A percentile compares a stretch with the other conserved stretches of the same genome.
Evolutionary conservation across 2,113 vertebrate species (phyloP).

Genomic region (Macaca mulatta): DNA sequence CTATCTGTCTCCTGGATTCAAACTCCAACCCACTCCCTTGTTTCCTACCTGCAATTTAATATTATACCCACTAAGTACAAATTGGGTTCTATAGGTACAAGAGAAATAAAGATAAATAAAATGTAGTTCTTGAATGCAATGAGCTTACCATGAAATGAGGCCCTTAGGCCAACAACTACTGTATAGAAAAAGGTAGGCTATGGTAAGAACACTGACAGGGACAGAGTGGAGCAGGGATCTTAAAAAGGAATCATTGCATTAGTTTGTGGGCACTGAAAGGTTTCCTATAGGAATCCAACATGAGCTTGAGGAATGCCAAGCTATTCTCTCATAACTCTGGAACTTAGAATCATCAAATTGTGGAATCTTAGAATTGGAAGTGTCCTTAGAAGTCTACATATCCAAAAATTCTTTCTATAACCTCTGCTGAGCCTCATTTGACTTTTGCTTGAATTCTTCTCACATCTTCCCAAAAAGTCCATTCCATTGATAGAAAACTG

Average conservation of each 20-base stretch:
- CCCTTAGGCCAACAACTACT: not conserved
- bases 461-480: not conserved
- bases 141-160: not conserved
- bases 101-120: not conserved
- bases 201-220: not conserved
- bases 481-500: not conserved
- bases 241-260: not conserved
- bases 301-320: not conserved
- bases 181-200: not conserved
- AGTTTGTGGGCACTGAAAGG: not conserved
- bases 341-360: not conserved
- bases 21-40: not conserved
- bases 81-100: not conserved
- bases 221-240: not conserved
- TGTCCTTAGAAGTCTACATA: not conserved
- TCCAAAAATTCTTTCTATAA: not conserved
- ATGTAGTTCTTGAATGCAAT: not conserved
- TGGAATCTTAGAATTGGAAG: not conserved
- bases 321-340: not conserved
- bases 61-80: not conserved
- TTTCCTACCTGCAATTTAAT: not conserved
- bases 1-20: not conserved
- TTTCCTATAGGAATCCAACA: not conserved
- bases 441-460: conserved; percentile 19
- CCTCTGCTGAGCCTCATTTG: not conserved